These are phyloP conservation scores for Microtus ochrogaster DNA, from an alignment of 2,113 vertebrate species.

Conservation along the genomic window DNA sequence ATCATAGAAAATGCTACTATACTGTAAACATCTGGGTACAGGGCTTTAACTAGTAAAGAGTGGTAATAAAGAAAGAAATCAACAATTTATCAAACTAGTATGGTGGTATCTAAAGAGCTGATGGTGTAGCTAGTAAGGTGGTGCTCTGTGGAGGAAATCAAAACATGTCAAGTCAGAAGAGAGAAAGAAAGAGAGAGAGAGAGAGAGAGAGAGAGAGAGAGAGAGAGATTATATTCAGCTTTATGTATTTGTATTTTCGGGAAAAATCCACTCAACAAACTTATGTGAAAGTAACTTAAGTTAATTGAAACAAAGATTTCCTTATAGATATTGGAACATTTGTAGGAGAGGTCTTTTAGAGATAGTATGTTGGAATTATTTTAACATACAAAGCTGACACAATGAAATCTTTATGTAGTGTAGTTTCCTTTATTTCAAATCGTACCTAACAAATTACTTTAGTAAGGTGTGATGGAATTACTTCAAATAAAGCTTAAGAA, in stretches of 20 bases:
- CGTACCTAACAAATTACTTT: background rate
- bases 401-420: background rate
- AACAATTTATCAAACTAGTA: background rate
- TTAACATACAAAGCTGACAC: background rate
- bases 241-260: background rate
- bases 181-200: background rate
- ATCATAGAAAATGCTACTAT: background rate
- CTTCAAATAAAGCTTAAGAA: conserved; percentile 20
- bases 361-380: background rate
- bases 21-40: background rate
- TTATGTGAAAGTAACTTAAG: background rate
- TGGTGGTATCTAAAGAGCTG: background rate
- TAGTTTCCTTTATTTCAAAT: conserved; percentile 16
- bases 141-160: background rate
- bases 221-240: background rate
- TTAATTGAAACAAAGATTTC: conserved; percentile 23
- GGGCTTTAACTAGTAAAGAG: background rate
- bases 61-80: background rate
- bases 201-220: background rate
- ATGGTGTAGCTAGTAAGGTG: background rate
- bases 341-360: background rate
- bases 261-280: background rate
- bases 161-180: background rate
- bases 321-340: background rate
- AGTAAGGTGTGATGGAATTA: background rate